Evolutionary conservation across 2,797 vertebrate genomes (phyloP).

Genomic region (Tapera naevia): DNA sequence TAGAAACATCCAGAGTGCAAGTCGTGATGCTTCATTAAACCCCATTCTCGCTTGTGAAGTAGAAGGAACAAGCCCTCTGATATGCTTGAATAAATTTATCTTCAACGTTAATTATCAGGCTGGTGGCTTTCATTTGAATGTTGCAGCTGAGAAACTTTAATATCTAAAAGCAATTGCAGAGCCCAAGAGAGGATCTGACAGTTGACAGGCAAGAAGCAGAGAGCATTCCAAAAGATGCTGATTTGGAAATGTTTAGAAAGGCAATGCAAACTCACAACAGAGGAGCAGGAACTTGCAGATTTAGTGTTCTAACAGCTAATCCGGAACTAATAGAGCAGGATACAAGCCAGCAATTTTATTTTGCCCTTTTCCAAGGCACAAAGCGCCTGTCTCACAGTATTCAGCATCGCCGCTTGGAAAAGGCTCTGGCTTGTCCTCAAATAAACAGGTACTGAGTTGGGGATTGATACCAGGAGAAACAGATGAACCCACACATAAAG

Average conservation of each 20-base stretch:
- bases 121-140: background rate
- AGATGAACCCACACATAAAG: background rate
- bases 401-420: background rate
- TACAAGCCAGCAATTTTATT: background rate
- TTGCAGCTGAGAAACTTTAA: background rate
- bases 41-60: background rate
- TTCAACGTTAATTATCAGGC: background rate
- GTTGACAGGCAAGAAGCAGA: background rate
- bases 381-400: background rate
- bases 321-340: background rate
- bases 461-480: background rate
- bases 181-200: background rate
- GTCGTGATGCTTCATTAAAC: background rate
- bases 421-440: background rate
- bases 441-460: rapidly evolving
- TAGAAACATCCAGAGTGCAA: background rate
- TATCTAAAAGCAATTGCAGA: background rate
- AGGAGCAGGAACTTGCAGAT: background rate
- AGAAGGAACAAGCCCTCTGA: background rate
- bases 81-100: background rate
- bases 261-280: background rate
- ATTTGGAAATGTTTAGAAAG: background rate
- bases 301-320: background rate
- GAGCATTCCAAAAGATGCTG: background rate
- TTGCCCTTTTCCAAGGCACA: background rate